phyloP scores from a whole-genome alignment of 2,888 invertebrate genomes.

The Arrhopalites spinosus region DNA sequence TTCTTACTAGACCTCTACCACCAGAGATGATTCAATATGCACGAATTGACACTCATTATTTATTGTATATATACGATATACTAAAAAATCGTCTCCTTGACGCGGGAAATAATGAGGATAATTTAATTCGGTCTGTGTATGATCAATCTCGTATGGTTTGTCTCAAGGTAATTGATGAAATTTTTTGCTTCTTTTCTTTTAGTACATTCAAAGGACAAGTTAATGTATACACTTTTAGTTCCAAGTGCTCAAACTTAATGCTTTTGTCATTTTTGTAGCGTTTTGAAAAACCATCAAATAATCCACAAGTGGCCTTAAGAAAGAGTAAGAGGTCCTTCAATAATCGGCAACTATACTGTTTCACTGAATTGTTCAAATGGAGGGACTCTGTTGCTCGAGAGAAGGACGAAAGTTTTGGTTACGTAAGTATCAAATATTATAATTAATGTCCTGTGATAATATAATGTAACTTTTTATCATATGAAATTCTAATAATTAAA shows the following conservation, averaged over 20 bases:
- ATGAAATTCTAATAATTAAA: no score
- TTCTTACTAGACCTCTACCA: slow-evolving; percentile 63
- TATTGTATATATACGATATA: slow-evolving; percentile 84
- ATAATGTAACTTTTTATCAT: no score
- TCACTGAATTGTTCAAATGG: slow-evolving; percentile 83
- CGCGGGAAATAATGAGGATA: slow-evolving; percentile 66
- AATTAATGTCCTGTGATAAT: no score
- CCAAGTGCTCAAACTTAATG: no score
- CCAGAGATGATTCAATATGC: slow-evolving; percentile 70
- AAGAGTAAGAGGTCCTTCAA: slow-evolving; percentile 82
- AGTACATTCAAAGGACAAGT: no score
- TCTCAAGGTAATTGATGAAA: slow-evolving; percentile 62
- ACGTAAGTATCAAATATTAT: no score
- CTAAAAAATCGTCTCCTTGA: slow-evolving; percentile 76
- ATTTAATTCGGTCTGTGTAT: slow-evolving; percentile 72
- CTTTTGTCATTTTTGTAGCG: slow-evolving; percentile 63
- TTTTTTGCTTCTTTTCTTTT: no score
- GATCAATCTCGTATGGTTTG: slow-evolving; percentile 77
- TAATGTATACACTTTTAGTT: no score
- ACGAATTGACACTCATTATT: slow-evolving; percentile 90
- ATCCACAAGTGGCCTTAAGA: slow-evolving; percentile 51
- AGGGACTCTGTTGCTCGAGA: slow-evolving; percentile 80
- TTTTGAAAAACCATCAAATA: slow-evolving; percentile 73
- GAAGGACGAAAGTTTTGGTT: slow-evolving; percentile 91
- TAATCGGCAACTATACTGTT: slow-evolving; percentile 79